Evolutionary conservation across 1,140 invertebrate genomes (phyloP).

Genomic region (Drosophila gunungcola): DNA sequence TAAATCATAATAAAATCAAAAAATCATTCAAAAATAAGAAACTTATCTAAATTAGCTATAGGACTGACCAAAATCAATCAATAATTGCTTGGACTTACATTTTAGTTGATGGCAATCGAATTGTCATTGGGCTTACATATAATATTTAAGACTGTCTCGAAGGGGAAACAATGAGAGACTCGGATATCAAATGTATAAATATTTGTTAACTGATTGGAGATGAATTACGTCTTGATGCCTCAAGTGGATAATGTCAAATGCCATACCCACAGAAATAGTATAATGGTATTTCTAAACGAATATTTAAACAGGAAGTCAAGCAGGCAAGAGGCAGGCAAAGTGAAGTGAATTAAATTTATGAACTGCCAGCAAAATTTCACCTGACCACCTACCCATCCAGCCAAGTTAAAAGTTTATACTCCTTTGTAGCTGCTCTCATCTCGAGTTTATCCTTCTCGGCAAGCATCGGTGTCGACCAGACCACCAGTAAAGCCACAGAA

Average conservation of each 20-base stretch:
- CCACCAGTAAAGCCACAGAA: constrained; percentile 27
- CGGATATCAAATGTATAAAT: constrained; percentile 15
- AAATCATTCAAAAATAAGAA: neutral
- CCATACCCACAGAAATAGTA: constrained; percentile 13
- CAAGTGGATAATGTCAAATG: constrained; percentile 20
- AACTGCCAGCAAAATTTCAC: constrained; percentile 10
- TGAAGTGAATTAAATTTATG: constrained; percentile 21
- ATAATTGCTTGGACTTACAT: neutral
- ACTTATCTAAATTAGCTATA: neutral
- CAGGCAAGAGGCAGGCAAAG: neutral
- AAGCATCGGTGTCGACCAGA: constrained; percentile 7
- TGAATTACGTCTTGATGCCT: constrained; percentile 10
- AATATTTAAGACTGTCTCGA: neutral
- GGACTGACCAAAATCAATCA: neutral
- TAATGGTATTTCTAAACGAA: neutral
- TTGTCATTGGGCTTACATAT: constrained; percentile 1
- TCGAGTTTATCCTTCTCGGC: constrained; percentile 8
- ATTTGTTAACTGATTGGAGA: constrained; percentile 15
- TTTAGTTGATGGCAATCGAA: neutral
- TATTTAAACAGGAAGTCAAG: neutral
- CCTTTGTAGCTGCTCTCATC: neutral
- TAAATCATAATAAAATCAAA: no score
- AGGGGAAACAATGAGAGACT: neutral
- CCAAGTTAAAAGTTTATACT: no score
- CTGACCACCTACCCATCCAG: neutral